These are phyloP conservation scores for Ciconia boyciana DNA, from an alignment of 2,113 vertebrate species.

Conservation along the genomic window DNA sequence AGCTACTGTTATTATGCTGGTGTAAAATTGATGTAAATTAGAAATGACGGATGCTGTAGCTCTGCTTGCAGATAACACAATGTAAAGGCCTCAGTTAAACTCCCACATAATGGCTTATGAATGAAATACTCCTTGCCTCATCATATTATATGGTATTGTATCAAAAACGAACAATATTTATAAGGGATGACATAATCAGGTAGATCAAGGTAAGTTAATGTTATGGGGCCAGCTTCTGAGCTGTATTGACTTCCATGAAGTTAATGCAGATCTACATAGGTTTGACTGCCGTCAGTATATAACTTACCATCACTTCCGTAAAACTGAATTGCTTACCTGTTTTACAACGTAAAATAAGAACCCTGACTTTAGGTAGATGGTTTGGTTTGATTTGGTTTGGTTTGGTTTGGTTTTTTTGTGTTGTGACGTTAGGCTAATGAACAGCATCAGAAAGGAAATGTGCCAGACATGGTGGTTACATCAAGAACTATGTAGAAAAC, in stretches of 20 bases:
- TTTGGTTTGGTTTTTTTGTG: background rate
- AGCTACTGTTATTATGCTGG: slow-evolving; percentile 38
- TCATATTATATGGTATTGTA: background rate
- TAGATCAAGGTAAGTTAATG: background rate
- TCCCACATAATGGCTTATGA: background rate
- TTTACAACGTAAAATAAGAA: background rate
- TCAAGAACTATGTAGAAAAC: slow-evolving; percentile 42
- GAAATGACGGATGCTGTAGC: slow-evolving; percentile 10
- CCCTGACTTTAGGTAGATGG: background rate
- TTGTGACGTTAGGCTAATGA: slow-evolving; percentile 58
- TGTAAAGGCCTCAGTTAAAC: slow-evolving; percentile 5
- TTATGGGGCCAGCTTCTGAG: background rate
- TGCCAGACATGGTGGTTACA: slow-evolving; percentile 44
- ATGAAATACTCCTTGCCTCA: slow-evolving; percentile 1
- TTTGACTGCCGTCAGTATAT: background rate
- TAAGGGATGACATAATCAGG: background rate
- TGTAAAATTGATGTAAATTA: slow-evolving; percentile 57
- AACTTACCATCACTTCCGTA: background rate
- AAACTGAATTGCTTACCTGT: background rate
- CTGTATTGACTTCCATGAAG: background rate
- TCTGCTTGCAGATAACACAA: slow-evolving; percentile 4
- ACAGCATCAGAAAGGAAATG: slow-evolving; percentile 61
- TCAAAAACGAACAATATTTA: background rate
- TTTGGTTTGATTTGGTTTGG: background rate
- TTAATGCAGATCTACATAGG: background rate